A percentile compares a stretch with the other conserved stretches of the same genome.
These are phyloP conservation scores for Neopelma chrysocephalum DNA, from an alignment of 2,797 vertebrate species.

Conservation along the genomic window DNA sequence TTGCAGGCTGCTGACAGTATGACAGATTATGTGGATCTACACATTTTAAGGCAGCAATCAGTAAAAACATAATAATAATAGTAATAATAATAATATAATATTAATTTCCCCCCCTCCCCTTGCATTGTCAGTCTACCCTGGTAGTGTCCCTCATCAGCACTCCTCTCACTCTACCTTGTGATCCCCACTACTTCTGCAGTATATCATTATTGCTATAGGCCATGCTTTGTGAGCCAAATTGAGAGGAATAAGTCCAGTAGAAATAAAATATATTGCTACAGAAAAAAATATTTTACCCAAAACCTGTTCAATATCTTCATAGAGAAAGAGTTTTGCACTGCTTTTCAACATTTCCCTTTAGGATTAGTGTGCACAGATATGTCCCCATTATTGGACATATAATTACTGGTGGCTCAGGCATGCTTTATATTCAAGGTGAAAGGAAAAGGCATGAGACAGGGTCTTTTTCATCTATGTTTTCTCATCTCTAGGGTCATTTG, in stretches of 20 bases:
- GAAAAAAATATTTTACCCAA: background rate
- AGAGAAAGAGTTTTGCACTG: background rate
- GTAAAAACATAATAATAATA: background rate
- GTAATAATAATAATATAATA: background rate
- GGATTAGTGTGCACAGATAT: background rate
- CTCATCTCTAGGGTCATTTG: background rate
- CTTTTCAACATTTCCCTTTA: background rate
- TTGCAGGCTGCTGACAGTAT: background rate
- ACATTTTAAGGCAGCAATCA: background rate
- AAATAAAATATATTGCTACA: background rate
- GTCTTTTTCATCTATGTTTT: background rate
- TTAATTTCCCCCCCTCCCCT: too few relatives aligned
- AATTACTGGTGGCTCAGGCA: background rate
- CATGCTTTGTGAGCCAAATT: background rate
- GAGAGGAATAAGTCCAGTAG: background rate
- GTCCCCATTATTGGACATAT: background rate
- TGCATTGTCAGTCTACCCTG: rapidly evolving
- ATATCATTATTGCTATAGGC: background rate
- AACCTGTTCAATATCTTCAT: background rate
- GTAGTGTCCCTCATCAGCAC: background rate
- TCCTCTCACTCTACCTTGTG: background rate
- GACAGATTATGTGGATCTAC: background rate
- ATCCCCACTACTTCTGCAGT: background rate
- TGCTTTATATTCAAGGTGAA: background rate
- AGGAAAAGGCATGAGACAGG: background rate